Evolutionary conservation across 2,797 vertebrate species (phyloP).

Genomic region (Phyllotis vaccarum): DNA sequence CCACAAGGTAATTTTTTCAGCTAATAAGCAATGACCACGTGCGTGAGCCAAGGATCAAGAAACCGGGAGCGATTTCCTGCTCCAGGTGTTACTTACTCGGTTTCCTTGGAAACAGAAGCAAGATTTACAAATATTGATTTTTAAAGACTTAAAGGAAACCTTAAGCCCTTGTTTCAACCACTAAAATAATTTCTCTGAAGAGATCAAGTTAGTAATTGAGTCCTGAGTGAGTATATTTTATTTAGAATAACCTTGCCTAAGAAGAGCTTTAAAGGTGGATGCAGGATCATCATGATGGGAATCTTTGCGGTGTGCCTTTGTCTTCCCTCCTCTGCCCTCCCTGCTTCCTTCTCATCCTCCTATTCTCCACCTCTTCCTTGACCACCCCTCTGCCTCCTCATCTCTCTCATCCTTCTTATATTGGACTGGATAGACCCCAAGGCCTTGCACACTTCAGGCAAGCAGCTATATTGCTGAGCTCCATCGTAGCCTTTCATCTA

Average conservation of each 20-base stretch:
- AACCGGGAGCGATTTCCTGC: slow-evolving; percentile 75
- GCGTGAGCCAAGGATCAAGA: slow-evolving; percentile 70
- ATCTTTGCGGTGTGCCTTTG: neutral
- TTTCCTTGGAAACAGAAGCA: slow-evolving; percentile 85
- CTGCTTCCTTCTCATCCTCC: neutral
- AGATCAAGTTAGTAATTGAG: slow-evolving; percentile 66
- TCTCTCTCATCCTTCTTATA: neutral
- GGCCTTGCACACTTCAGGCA: too few relatives aligned
- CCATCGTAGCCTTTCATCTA: neutral
- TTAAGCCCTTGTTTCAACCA: slow-evolving; percentile 81
- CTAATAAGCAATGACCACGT: slow-evolving; percentile 45
- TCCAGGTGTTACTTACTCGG: slow-evolving; percentile 79
- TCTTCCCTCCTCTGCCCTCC: neutral
- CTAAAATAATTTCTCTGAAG: slow-evolving; percentile 83
- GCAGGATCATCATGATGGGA: neutral
- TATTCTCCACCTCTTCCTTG: neutral
- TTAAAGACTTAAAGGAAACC: slow-evolving; percentile 83
- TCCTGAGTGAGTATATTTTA: slow-evolving; percentile 54
- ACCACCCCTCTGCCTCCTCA: neutral
- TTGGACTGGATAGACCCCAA: neutral
- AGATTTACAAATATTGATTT: slow-evolving; percentile 86
- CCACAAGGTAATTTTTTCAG: slow-evolving; percentile 54
- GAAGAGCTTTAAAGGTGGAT: slow-evolving; percentile 45
- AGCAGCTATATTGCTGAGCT: neutral
- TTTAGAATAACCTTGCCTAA: slow-evolving; percentile 61